phyloP scores from a whole-genome alignment of 2,113 vertebrate genomes.

The Lucifuga dentata region DNA sequence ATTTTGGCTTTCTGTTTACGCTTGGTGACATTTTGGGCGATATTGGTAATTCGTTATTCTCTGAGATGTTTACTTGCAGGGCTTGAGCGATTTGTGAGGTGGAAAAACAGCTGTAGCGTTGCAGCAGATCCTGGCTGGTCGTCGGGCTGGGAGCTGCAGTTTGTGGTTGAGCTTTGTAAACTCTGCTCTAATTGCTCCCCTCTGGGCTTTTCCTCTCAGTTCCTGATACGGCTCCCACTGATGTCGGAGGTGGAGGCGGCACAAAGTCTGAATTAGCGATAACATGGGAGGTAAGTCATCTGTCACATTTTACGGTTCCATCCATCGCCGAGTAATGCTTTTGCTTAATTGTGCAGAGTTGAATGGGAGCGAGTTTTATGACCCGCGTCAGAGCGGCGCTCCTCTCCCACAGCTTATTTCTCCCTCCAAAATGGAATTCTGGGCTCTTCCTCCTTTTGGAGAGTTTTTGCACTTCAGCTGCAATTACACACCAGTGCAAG shows the following conservation, averaged over 20 bases:
- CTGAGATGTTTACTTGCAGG: slow-evolving; percentile 36
- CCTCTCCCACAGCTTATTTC: slow-evolving; percentile 59
- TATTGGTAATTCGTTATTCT: slow-evolving; percentile 31
- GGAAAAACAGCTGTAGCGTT: slow-evolving; percentile 38
- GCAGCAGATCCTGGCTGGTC: slow-evolving; percentile 37
- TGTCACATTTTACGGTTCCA: slow-evolving; percentile 80
- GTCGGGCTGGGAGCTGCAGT: slow-evolving; percentile 33
- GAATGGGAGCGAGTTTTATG: slow-evolving; percentile 78
- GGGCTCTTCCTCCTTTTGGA: slow-evolving; percentile 59
- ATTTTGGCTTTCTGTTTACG: slow-evolving; percentile 38
- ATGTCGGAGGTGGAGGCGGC: slow-evolving; percentile 95
- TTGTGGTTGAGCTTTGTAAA: slow-evolving; percentile 63
- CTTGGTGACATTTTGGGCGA: slow-evolving; percentile 54
- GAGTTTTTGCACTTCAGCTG: slow-evolving; percentile 53
- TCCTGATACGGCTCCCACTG: slow-evolving; percentile 92
- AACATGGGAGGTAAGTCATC: slow-evolving; percentile 97
- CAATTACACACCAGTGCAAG: slow-evolving; percentile 47
- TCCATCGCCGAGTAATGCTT: slow-evolving; percentile 72
- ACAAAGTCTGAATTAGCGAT: slow-evolving; percentile 97
- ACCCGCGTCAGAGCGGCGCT: slow-evolving; percentile 59
- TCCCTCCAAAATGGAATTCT: slow-evolving; percentile 59
- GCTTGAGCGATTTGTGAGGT: slow-evolving; percentile 37
- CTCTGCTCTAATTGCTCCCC: slow-evolving; percentile 67
- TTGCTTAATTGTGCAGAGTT: slow-evolving; percentile 86
- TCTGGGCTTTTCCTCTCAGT: slow-evolving; percentile 82